A percentile compares a stretch with the other conserved stretches of the same genome.
These are phyloP conservation scores for Myoxocephalus aenaeus DNA, from an alignment of 2,797 vertebrate genomes.

Conservation along the genomic window DNA sequence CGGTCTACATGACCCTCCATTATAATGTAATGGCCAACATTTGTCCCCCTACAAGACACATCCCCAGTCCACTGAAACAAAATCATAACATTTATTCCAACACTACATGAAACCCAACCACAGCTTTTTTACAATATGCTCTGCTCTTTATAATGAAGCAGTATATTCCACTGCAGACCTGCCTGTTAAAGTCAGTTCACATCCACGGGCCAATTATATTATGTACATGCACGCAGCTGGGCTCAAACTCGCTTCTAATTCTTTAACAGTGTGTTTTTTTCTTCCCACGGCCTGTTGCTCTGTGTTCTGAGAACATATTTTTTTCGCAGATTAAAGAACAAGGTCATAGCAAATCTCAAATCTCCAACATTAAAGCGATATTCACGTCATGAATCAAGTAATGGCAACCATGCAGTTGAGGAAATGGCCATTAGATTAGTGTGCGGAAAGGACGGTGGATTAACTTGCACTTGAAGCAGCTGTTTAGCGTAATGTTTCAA, in stretches of 20 bases:
- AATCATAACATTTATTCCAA: constrained; percentile 41
- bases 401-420: constrained; percentile 37
- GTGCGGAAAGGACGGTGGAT: constrained; percentile 49
- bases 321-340: constrained; percentile 64
- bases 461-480: constrained; percentile 60
- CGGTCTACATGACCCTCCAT: constrained; percentile 16
- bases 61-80: constrained; percentile 11
- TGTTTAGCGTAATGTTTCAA: constrained; percentile 56
- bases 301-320: constrained; percentile 47
- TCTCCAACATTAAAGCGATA: constrained; percentile 57
- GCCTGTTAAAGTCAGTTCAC: constrained; percentile 53
- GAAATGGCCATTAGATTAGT: constrained; percentile 62
- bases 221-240: constrained; percentile 56
- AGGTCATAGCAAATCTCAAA: constrained; percentile 57
- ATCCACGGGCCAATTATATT: constrained; percentile 66
- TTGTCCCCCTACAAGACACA: constrained; percentile 32
- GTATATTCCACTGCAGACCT: constrained; percentile 58
- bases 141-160: constrained; percentile 59
- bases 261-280: constrained; percentile 16
- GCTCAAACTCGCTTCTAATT: constrained; percentile 52
- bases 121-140: constrained; percentile 39
- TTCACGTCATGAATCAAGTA: constrained; percentile 54
- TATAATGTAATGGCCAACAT: constrained; percentile 45
- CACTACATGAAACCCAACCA: constrained; percentile 25
- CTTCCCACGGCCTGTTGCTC: constrained; percentile 50